phyloP scores from a whole-genome alignment of 2,888 invertebrate species.

The Sepiola atlantica region DNA sequence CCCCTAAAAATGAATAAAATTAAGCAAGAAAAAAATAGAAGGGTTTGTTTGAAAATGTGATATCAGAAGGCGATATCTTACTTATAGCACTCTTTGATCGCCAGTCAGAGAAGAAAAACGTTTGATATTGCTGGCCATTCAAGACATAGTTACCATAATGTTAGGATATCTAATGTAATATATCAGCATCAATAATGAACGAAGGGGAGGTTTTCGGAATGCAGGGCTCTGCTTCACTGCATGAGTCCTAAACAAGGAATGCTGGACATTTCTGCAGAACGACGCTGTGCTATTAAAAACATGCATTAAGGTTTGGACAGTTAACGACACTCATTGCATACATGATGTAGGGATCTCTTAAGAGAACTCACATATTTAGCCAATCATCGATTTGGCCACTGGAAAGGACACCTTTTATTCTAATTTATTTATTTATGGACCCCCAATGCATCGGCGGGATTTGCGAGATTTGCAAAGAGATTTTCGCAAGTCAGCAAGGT shows the following conservation, averaged over 20 bases:
- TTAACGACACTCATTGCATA: neutral
- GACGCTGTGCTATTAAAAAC: neutral
- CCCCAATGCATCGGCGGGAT: neutral
- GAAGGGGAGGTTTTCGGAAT: neutral
- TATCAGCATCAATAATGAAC: constrained; percentile 3
- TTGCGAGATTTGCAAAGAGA: neutral
- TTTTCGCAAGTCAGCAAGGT: neutral
- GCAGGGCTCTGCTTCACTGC: neutral
- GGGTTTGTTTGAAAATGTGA: no score
- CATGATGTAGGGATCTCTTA: constrained; percentile 16
- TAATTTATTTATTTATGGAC: constrained; percentile 17
- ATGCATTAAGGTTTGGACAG: constrained; percentile 32
- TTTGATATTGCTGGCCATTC: neutral
- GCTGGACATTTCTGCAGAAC: neutral
- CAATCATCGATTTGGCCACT: neutral
- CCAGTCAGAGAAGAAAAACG: neutral
- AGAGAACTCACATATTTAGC: neutral
- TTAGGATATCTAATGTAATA: neutral
- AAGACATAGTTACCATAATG: neutral
- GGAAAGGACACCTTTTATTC: constrained; percentile 17
- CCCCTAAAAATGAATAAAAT: no score
- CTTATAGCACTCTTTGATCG: neutral
- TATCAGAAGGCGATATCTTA: no score
- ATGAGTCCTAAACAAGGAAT: neutral
- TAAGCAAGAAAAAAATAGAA: no score